Percentiles rank a stretch among this genome's conserved stretches.
These are phyloP conservation scores for Griposia aprilina DNA, from an alignment of 2,888 invertebrate genomes.

Conservation along the genomic window DNA sequence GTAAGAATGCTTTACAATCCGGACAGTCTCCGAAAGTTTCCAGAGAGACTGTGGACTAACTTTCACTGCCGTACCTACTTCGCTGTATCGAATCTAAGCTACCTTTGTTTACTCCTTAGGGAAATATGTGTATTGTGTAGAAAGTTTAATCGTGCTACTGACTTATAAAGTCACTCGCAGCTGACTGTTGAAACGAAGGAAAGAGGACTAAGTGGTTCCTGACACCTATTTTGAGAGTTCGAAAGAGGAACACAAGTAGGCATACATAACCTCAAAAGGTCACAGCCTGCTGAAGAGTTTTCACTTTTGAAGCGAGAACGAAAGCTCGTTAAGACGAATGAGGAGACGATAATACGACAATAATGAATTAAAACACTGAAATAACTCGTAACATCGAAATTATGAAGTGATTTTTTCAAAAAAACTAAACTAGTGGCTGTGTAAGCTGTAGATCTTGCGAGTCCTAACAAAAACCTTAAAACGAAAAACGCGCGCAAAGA, in stretches of 20 bases:
- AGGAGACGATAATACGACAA: not conserved
- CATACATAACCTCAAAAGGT: not conserved
- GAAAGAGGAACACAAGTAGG: not conserved
- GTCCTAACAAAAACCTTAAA: too few relatives aligned
- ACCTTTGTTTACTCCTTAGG: constrained; percentile 30
- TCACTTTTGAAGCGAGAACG: not conserved
- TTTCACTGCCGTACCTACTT: constrained; percentile 29
- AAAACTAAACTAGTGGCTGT: not conserved
- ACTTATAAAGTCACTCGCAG: not conserved
- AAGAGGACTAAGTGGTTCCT: not conserved
- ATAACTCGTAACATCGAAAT: not conserved
- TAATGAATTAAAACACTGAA: not conserved
- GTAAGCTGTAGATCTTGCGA: too few relatives aligned
- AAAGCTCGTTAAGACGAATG: not conserved
- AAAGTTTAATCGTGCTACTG: not conserved
- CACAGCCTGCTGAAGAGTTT: not conserved
- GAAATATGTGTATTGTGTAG: constrained; percentile 13
- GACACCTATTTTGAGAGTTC: not conserved
- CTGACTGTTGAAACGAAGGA: not conserved
- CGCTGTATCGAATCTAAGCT: constrained; percentile 13
- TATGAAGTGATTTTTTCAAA: not conserved
- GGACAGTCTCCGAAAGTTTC: constrained; percentile 15
- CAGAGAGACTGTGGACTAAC: constrained; percentile 17
- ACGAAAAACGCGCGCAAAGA: too few relatives aligned
- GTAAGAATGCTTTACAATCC: constrained; percentile 15